A percentile compares a stretch with the other conserved stretches of the same genome.
These are phyloP conservation scores for Liasis olivaceus DNA, from an alignment of 2,797 vertebrate species.

Conservation along the genomic window DNA sequence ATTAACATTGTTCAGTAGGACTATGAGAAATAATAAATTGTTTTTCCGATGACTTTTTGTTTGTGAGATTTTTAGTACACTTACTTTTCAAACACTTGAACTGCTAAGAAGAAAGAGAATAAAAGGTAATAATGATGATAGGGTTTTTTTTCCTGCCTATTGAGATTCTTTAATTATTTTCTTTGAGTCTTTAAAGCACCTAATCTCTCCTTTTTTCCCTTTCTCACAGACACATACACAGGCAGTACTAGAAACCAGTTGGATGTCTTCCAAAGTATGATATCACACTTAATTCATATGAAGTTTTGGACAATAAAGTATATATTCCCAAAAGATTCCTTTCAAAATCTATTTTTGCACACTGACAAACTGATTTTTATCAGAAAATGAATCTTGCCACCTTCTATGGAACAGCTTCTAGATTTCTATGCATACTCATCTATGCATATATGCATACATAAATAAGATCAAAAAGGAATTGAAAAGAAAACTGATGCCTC, in stretches of 20 bases:
- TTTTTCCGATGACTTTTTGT: neutral
- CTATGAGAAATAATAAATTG: neutral
- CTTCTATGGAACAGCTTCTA: neutral
- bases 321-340: constrained; percentile 25
- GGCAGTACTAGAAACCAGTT: constrained; percentile 1
- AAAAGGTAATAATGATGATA: neutral
- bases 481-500: neutral
- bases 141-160: neutral
- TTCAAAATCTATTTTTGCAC: constrained; percentile 27
- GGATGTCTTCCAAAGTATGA: neutral
- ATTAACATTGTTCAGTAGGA: neutral
- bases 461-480: neutral
- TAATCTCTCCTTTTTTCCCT: neutral
- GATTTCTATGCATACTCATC: neutral
- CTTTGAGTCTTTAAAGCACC: constrained; percentile 17
- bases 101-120: neutral
- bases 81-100: constrained; percentile 15
- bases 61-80: neutral
- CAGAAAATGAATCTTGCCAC: constrained; percentile 24
- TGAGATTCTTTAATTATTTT: constrained; percentile 40
- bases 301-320: constrained; percentile 21
- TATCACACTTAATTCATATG: constrained; percentile 9
- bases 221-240: neutral
- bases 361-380: constrained; percentile 14
- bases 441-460: neutral